Evolutionary conservation across 2,797 vertebrate genomes (phyloP).

Genomic region (Ctenopoma kingsleyae): DNA sequence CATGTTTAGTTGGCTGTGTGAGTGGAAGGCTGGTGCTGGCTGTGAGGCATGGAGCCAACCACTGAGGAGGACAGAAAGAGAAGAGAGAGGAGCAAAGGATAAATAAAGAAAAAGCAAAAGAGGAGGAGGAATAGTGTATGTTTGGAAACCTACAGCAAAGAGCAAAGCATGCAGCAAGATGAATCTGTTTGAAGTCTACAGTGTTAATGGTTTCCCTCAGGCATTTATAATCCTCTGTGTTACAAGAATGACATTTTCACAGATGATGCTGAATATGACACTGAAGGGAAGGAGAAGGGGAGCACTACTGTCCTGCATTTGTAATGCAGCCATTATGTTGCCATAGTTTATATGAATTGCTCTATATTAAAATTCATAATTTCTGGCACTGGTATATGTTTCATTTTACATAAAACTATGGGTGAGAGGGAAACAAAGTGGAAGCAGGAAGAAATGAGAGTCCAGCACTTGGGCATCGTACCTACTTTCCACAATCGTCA

Average conservation of each 20-base stretch:
- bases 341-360: conserved; percentile 15
- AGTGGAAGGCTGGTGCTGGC: conserved; percentile 56
- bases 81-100: not conserved
- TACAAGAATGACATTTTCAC: conserved; percentile 29
- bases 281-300: not conserved
- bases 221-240: conserved; percentile 30
- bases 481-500: conserved; percentile 34
- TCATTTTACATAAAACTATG: conserved; percentile 22
- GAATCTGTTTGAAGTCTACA: conserved; percentile 54
- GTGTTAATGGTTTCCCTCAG: conserved; percentile 32
- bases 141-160: conserved; percentile 32
- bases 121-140: conserved; percentile 6
- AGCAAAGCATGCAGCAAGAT: conserved; percentile 41
- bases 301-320: conserved; percentile 1
- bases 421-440: conserved; percentile 29
- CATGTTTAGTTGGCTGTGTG: conserved; percentile 67
- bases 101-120: conserved; percentile 8
- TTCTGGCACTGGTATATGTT: conserved; percentile 2
- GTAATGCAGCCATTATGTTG: not conserved
- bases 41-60: conserved; percentile 48
- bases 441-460: conserved; percentile 15
- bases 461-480: conserved; percentile 24
- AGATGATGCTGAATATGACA: conserved; percentile 41
- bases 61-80: conserved; percentile 45
- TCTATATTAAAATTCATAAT: conserved; percentile 9